These are phyloP conservation scores for Hydrophis major DNA, from an alignment of 2,797 vertebrate species.

Conservation along the genomic window DNA sequence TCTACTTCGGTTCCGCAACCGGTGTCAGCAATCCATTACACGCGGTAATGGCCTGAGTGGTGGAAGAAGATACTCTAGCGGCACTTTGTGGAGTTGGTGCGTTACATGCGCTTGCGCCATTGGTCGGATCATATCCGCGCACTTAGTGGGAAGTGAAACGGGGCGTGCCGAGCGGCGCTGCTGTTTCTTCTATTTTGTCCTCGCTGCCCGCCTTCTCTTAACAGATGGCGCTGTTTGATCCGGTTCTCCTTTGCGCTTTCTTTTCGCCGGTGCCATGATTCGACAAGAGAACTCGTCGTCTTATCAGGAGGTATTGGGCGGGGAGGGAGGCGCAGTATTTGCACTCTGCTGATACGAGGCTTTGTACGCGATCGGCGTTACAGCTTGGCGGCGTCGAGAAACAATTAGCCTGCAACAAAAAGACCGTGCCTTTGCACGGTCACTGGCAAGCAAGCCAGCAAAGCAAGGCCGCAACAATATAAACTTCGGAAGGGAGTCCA, in stretches of 20 bases:
- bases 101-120: background rate
- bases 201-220: too few relatives aligned
- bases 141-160: accelerated
- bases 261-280: conserved; percentile 72
- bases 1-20: background rate
- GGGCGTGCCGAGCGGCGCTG: background rate
- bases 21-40: too few relatives aligned
- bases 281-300: conserved; percentile 72
- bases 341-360: background rate
- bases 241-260: background rate
- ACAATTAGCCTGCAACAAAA: background rate
- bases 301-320: conserved; percentile 82
- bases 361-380: background rate
- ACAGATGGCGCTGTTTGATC: background rate
- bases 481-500: background rate
- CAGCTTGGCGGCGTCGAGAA: background rate
- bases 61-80: too few relatives aligned
- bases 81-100: background rate
- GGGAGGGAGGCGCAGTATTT: background rate
- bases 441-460: background rate
- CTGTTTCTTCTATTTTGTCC: background rate
- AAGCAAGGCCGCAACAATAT: background rate
- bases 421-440: background rate
- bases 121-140: background rate
- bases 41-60: background rate